Conservation (phyloP, 2,797 vertebrate genomes). For the Hydrocynus forskahlii region DNA sequence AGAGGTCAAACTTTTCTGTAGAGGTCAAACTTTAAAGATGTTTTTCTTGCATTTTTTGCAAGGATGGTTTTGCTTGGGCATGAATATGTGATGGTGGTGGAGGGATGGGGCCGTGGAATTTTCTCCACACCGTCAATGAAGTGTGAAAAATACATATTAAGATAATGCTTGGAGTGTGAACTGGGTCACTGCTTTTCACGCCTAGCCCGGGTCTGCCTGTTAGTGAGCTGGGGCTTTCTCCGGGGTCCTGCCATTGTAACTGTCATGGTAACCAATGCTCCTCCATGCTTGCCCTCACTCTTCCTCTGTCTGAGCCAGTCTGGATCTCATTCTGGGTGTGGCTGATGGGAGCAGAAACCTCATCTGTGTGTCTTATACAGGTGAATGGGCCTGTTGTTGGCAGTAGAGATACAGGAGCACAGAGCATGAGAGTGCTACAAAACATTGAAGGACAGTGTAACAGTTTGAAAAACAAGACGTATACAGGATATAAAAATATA, state of each 20-base stretch:
- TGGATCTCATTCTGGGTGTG: background rate
- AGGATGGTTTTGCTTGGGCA: background rate
- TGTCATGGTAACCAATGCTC: conserved; percentile 8
- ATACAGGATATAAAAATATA: too few relatives aligned
- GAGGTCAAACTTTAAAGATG: background rate
- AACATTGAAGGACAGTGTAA: background rate
- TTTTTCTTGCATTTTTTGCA: background rate
- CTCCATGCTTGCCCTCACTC: background rate
- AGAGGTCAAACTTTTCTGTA: background rate
- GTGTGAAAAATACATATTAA: conserved; percentile 59
- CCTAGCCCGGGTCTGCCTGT: conserved; percentile 32
- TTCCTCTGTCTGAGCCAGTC: background rate
- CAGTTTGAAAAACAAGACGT: too few relatives aligned
- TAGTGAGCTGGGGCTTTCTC: conserved; percentile 43
- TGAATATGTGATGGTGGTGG: background rate
- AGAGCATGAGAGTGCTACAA: background rate
- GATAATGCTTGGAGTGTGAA: conserved; percentile 54
- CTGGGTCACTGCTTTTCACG: conserved; percentile 52
- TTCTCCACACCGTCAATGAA: conserved; percentile 31
- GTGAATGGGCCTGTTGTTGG: background rate
- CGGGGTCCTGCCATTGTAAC: conserved; percentile 22
- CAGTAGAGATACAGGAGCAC: background rate
- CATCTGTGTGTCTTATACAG: background rate
- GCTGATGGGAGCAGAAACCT: background rate
- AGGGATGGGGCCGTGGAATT: conserved; percentile 25